Percentiles rank a stretch among this genome's conserved stretches.
Conservation (phyloP, 1,140 invertebrate genomes). For the Bombus picipes region DNA sequence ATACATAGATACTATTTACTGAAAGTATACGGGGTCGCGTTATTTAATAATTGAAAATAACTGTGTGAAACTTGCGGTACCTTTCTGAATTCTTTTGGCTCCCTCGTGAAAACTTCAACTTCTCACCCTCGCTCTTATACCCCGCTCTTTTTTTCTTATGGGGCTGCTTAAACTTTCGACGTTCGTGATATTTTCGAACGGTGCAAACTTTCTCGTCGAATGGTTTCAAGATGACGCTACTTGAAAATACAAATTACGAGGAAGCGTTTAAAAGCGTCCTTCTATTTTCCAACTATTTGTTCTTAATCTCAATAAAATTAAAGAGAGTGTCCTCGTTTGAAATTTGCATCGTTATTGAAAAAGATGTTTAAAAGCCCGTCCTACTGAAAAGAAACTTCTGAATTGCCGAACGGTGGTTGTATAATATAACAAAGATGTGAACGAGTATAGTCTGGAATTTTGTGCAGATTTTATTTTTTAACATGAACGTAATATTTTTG, state of each 20-base stretch:
- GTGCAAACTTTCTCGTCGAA: slow-evolving; percentile 46
- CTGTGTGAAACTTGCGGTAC: slow-evolving; percentile 68
- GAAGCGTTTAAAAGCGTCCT: background rate
- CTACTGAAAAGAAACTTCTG: too few species aligned
- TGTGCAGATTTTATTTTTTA: too few species aligned
- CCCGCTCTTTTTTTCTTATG: slow-evolving; percentile 25
- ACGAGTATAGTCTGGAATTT: too few species aligned
- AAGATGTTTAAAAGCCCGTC: too few species aligned
- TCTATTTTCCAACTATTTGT: too few species aligned
- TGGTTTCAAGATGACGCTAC: slow-evolving; percentile 27
- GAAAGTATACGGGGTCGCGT: slow-evolving; percentile 56
- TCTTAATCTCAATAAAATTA: too few species aligned
- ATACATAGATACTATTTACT: slow-evolving; percentile 43
- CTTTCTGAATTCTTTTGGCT: slow-evolving; percentile 19
- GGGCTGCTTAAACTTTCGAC: slow-evolving; percentile 52
- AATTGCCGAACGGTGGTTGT: too few species aligned
- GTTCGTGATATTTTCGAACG: slow-evolving; percentile 59
- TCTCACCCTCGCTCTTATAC: slow-evolving; percentile 40
- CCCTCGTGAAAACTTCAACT: slow-evolving; percentile 44
- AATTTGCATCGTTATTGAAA: too few species aligned
- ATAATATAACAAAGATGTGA: too few species aligned
- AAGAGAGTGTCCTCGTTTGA: too few species aligned
- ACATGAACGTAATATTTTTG: too few species aligned
- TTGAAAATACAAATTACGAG: background rate
- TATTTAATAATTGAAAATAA: slow-evolving; percentile 75